Evolutionary conservation across 2,797 vertebrate species (phyloP), one percentile per base, ranked within the genome.

Genomic region (Trachurus trachurus): DNA sequence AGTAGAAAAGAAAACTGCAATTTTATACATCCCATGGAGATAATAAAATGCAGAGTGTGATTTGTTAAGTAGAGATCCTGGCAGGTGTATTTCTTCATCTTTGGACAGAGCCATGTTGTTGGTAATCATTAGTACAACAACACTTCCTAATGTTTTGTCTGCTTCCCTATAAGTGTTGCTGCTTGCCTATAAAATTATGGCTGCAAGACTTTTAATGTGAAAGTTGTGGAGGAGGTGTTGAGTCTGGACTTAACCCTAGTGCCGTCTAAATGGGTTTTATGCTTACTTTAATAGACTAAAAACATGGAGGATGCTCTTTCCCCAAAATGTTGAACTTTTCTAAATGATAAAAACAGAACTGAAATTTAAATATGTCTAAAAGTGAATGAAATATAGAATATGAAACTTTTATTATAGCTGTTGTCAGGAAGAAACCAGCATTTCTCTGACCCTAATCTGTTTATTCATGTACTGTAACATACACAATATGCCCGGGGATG

Each of bases 391-490:
- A 76, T 47, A 59, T 45, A 17, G 0, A 4, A 47, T 6, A 17
- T 39, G 11, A 26, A 37, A 47, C 4, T 42, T 39, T 65, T 68
- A 6, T 54, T 52, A n/a, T 10, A 50, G 53, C 63, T 73, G 45
- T 66, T 60, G 21, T 81, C 50, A 49, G 19, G 16, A 53, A 72
- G 53, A 66, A 76, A 42, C 44, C 42, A 39, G 37, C 65, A 45
- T 19, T 70, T 60, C 47, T 76, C 44, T 31, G 58, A 78, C 65
- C 9, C 61, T 78, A 66, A 78, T 78, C 60, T 74, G 22, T 76
- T 67, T 80, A 79, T 81, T 75, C 50, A 45, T 49, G 26, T 65
- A 37, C 69, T 69, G 54, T 70, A 81, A 76, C 54, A 78, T 66
- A 71, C 57, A 29, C 69, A 62, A 26, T 66, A 66, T 7, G 50